phyloP scores from a whole-genome alignment of 2,113 vertebrate species.

The Passer montanus region DNA sequence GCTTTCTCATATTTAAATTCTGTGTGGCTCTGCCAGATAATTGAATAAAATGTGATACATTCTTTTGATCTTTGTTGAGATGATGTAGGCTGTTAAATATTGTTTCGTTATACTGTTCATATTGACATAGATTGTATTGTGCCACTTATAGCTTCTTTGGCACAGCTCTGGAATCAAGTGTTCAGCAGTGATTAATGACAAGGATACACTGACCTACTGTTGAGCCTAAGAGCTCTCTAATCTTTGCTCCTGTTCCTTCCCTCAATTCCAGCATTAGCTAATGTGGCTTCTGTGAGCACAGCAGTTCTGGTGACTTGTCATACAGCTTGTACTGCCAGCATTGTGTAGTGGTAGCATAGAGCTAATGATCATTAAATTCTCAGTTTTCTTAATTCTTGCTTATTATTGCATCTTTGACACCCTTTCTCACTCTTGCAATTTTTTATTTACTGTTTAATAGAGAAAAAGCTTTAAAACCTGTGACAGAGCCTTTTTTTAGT shows the following conservation, averaged over 20 bases:
- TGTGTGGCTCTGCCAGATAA: neutral
- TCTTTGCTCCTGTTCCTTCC: constrained; percentile 14
- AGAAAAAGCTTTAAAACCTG: neutral
- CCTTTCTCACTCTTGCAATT: neutral
- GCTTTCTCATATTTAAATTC: constrained; percentile 31
- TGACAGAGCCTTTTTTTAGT: neutral
- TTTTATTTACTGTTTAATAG: neutral
- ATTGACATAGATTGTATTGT: constrained; percentile 21
- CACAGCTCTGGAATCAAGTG: constrained; percentile 4
- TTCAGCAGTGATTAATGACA: constrained; percentile 38
- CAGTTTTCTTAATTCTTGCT: neutral
- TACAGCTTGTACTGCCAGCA: neutral
- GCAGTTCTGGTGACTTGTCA: neutral
- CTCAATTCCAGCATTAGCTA: neutral
- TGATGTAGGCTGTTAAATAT: constrained; percentile 22
- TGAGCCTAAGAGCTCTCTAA: constrained; percentile 2
- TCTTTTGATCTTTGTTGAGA: constrained; percentile 35
- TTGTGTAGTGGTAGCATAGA: neutral
- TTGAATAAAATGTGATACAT: constrained; percentile 17
- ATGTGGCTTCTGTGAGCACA: neutral
- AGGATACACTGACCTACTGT: neutral
- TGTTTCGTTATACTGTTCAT: neutral
- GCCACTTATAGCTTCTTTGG: neutral
- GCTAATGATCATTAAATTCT: neutral
- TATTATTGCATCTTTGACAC: neutral